These are phyloP conservation scores for Dicranocentrus wangi DNA, from an alignment of 2,888 invertebrate genomes.

Conservation along the genomic window DNA sequence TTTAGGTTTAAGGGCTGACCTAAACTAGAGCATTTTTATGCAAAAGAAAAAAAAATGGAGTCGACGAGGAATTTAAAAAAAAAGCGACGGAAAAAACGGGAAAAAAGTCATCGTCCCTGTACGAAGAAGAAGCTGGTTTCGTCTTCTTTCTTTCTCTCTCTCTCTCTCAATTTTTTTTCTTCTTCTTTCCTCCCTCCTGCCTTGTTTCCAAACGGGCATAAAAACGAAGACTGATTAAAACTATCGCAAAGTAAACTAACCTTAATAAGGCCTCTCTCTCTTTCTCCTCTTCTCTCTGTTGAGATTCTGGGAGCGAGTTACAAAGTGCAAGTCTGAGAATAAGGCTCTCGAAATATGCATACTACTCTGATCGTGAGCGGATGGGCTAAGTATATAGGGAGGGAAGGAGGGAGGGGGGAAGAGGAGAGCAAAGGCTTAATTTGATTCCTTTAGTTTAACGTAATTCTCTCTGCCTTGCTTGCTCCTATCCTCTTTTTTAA, in stretches of 20 bases:
- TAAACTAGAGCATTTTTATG: no score
- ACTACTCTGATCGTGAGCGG: background rate
- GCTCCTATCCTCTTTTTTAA: constrained; percentile 15
- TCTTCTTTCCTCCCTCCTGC: no score
- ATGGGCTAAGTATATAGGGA: constrained; percentile 10
- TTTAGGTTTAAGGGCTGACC: no score
- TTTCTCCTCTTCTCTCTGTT: no score
- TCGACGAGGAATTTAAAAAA: constrained; percentile 8
- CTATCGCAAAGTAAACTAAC: constrained; percentile 56
- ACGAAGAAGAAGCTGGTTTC: background rate
- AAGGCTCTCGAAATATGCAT: background rate
- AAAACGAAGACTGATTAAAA: constrained; percentile 54
- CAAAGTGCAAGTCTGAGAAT: background rate
- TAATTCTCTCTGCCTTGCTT: constrained; percentile 44
- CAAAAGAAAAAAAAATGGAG: constrained; percentile 24
- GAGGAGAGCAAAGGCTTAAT: constrained; percentile 53
- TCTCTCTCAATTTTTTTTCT: no score
- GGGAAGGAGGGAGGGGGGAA: constrained; percentile 18
- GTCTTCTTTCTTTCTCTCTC: no score
- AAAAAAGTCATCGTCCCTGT: no score
- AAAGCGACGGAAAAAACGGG: constrained; percentile 3
- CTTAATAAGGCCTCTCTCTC: constrained; percentile 50
- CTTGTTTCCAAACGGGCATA: constrained; percentile 33
- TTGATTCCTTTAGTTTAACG: constrained; percentile 61
- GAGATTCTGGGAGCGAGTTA: constrained; percentile 23